These are phyloP conservation scores for Ctenopoma multispine DNA, from an alignment of 2,797 vertebrate species.

Conservation along the genomic window DNA sequence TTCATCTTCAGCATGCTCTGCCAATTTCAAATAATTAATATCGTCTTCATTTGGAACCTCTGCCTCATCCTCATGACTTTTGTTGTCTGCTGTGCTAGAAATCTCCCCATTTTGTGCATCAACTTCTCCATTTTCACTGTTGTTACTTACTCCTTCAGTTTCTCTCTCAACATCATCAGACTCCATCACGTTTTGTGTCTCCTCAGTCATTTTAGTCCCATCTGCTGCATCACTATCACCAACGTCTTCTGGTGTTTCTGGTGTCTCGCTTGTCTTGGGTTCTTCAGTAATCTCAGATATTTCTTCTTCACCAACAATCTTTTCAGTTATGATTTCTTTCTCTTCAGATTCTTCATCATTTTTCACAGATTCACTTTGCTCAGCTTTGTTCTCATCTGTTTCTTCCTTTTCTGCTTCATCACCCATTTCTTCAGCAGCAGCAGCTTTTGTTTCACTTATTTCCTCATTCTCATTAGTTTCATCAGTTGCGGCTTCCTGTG, in stretches of 20 bases:
- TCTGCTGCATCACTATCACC: conserved; percentile 30
- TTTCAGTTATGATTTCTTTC: conserved; percentile 8
- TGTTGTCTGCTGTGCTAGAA: conserved; percentile 13
- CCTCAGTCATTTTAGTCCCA: conserved; percentile 6
- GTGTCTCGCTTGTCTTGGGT: conserved; percentile 19
- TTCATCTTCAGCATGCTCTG: background rate
- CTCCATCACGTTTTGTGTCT: background rate
- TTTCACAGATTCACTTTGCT: conserved; percentile 17
- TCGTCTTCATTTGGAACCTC: conserved; percentile 21
- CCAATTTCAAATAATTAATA: background rate
- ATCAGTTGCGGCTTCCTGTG: conserved; percentile 19
- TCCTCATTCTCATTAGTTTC: conserved; percentile 21
- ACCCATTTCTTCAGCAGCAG: conserved; percentile 23
- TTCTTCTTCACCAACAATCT: conserved; percentile 33
- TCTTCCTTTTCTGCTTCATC: conserved; percentile 32
- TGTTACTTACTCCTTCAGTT: background rate
- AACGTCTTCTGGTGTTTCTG: conserved; percentile 24
- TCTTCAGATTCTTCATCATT: conserved; percentile 23
- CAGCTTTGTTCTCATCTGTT: conserved; percentile 17
- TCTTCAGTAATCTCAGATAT: conserved; percentile 22
- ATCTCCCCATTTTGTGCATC: conserved; percentile 56
- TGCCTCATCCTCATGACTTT: conserved; percentile 1
- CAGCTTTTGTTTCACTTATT: conserved; percentile 1
- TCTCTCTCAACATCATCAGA: conserved; percentile 23
- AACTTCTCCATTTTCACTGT: conserved; percentile 37